Evolutionary conservation across 2,797 vertebrate species (phyloP).

Genomic region (Gila robusta): DNA sequence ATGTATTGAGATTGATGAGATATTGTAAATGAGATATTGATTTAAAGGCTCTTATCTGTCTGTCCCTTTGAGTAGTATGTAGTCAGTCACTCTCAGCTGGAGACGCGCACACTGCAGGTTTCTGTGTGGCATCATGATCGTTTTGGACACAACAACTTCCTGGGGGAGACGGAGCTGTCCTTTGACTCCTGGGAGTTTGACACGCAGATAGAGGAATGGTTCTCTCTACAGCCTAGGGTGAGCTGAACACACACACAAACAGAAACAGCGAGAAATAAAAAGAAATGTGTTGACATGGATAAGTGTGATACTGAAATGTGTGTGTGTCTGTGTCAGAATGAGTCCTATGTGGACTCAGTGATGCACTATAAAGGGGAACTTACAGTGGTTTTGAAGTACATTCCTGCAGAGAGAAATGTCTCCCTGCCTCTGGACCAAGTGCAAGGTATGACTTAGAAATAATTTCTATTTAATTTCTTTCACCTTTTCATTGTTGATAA

Average conservation of each 20-base stretch:
- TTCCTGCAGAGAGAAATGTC: constrained; percentile 89
- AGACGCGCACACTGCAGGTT: constrained; percentile 92
- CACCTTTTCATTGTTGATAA: background rate
- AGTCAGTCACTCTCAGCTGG: constrained; percentile 95
- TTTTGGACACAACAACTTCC: constrained; percentile 94
- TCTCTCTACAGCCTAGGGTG: constrained; percentile 93
- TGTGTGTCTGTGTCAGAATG: constrained; percentile 75
- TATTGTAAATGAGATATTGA: constrained; percentile 16
- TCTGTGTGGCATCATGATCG: constrained; percentile 98
- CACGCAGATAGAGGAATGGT: constrained; percentile 89
- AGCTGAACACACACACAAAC: constrained; percentile 7
- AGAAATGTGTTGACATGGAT: background rate
- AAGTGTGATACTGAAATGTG: constrained; percentile 3
- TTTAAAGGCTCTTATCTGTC: constrained; percentile 10
- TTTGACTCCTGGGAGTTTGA: constrained; percentile 97
- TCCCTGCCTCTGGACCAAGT: constrained; percentile 85
- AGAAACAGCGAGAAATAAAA: background rate
- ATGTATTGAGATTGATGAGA: background rate
- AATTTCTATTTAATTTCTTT: background rate
- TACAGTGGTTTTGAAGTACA: constrained; percentile 91
- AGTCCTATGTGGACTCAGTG: constrained; percentile 79
- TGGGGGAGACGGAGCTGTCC: constrained; percentile 94
- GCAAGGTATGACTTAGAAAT: constrained; percentile 81
- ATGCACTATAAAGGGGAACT: constrained; percentile 97
- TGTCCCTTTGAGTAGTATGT: constrained; percentile 82